Evolutionary conservation across 2,888 invertebrate genomes (phyloP).

Genomic region (Drosophila imparisetae): DNA sequence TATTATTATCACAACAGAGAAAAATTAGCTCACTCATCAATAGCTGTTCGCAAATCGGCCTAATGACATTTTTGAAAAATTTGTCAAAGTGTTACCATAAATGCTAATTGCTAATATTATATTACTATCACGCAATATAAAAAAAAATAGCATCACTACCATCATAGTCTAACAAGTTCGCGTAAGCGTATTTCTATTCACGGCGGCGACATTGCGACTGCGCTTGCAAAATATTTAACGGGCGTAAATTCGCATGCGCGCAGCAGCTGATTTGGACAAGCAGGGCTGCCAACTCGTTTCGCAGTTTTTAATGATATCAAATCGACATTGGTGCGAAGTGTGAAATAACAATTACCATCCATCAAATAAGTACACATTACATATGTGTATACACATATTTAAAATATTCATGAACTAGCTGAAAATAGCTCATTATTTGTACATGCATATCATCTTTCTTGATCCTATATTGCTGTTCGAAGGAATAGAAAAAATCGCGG

Average conservation of each 20-base stretch:
- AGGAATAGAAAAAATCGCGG: not conserved
- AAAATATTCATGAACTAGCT: not conserved
- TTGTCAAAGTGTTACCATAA: not conserved
- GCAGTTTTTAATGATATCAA: not conserved
- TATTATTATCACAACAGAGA: constrained; percentile 15
- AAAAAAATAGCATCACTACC: constrained; percentile 27
- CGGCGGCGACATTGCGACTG: constrained; percentile 65
- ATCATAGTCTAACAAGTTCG: constrained; percentile 16
- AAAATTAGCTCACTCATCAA: constrained; percentile 30
- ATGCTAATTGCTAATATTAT: constrained; percentile 6
- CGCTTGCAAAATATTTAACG: constrained; percentile 53
- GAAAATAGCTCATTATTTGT: not conserved
- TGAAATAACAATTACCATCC: too few species aligned
- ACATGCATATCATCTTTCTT: not conserved
- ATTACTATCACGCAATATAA: constrained; percentile 37
- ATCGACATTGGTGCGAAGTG: not conserved
- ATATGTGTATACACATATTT: not conserved
- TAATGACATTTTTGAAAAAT: constrained; percentile 9
- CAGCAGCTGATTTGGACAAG: constrained; percentile 46
- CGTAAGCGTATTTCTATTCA: constrained; percentile 27
- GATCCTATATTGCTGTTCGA: not conserved
- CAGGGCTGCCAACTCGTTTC: constrained; percentile 36
- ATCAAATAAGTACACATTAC: not conserved
- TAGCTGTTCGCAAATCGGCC: constrained; percentile 6
- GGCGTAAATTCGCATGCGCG: constrained; percentile 56